Evolutionary conservation across 2,113 vertebrate species (phyloP).

Genomic region (Phaethon lepturus): DNA sequence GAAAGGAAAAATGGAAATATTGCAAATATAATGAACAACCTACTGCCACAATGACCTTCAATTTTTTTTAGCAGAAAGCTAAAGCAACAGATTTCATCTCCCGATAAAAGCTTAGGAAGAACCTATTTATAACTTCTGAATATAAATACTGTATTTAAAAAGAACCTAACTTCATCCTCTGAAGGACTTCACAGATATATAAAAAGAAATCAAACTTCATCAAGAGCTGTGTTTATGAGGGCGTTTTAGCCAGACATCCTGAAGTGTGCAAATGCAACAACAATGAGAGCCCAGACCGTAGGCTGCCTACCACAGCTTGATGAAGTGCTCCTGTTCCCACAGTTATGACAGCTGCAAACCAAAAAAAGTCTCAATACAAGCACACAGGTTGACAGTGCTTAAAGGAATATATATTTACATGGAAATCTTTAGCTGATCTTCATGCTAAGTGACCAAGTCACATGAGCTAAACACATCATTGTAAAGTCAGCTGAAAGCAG

Average conservation of each 20-base stretch:
- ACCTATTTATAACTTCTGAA: constrained; percentile 17
- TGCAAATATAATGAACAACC: neutral
- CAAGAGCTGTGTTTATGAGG: constrained; percentile 27
- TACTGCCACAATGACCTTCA: neutral
- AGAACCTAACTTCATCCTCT: neutral
- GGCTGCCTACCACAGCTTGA: neutral
- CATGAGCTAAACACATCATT: constrained; percentile 50
- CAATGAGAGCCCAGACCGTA: neutral
- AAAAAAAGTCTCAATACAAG: neutral
- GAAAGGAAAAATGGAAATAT: neutral
- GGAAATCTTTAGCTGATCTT: constrained; percentile 66
- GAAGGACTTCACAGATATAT: neutral
- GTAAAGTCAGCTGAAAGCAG: constrained; percentile 67
- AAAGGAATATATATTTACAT: constrained; percentile 53
- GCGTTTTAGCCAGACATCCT: constrained; percentile 40
- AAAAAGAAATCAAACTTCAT: constrained; percentile 31
- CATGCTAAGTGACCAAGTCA: constrained; percentile 43
- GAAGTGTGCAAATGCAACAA: neutral
- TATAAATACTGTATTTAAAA: neutral
- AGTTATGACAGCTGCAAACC: constrained; percentile 62
- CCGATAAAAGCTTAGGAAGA: constrained; percentile 7
- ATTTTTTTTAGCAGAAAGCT: constrained; percentile 23
- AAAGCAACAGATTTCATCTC: constrained; percentile 51
- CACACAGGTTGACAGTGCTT: constrained; percentile 36
- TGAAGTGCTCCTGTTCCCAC: constrained; percentile 34